Conservation (phyloP, 2,888 invertebrate species). For the Volucella bombylans region DNA sequence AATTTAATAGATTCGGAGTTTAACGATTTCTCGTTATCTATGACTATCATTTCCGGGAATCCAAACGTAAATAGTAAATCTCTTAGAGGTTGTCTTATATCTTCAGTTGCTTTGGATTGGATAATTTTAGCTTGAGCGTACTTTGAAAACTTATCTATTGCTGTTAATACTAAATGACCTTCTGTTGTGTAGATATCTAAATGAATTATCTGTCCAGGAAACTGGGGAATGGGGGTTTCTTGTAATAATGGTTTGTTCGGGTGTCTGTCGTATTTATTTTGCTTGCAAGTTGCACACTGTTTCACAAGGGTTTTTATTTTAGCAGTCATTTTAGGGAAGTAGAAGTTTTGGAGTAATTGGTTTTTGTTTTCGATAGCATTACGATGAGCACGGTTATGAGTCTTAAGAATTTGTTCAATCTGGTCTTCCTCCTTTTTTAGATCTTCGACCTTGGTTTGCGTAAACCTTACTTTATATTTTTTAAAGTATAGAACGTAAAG, state of each 20-base stretch:
- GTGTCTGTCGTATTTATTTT: constrained; percentile 47
- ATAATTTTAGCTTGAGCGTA: constrained; percentile 41
- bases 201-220: constrained; percentile 43
- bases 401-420: too few relatives aligned
- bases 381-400: too few relatives aligned
- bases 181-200: constrained; percentile 48
- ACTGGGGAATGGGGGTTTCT: constrained; percentile 41
- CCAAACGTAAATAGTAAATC: constrained; percentile 56
- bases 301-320: constrained; percentile 30
- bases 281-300: constrained; percentile 29
- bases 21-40: constrained; percentile 63
- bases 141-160: constrained; percentile 67
- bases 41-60: constrained; percentile 55
- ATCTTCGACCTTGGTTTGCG: too few relatives aligned
- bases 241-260: constrained; percentile 34
- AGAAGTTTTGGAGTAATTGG: too few relatives aligned
- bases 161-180: constrained; percentile 47
- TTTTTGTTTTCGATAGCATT: too few relatives aligned
- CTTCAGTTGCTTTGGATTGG: constrained; percentile 40
- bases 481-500: too few relatives aligned
- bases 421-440: too few relatives aligned
- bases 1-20: constrained; percentile 45
- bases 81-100: constrained; percentile 54
- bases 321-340: too few relatives aligned
- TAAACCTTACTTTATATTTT: too few relatives aligned